Conservation (phyloP, 2,888 invertebrate species). For the Galerucella calmariensis region DNA sequence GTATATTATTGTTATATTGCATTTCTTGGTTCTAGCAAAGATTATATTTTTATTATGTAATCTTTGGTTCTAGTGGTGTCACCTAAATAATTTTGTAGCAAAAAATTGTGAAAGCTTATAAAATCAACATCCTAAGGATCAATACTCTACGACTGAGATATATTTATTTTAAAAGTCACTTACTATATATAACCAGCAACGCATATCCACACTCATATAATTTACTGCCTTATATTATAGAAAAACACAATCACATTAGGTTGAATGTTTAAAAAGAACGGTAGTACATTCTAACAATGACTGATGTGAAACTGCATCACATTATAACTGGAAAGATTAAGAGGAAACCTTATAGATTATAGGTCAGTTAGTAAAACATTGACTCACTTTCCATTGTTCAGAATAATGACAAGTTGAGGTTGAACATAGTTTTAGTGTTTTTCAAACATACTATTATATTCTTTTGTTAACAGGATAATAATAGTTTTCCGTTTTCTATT, state of each 20-base stretch:
- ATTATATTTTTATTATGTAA: too few relatives aligned
- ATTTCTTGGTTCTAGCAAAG: too few relatives aligned
- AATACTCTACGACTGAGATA: too few relatives aligned
- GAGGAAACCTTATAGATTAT: slow-evolving; percentile 16
- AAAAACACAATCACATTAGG: background rate
- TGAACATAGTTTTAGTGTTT: background rate
- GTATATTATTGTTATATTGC: too few relatives aligned
- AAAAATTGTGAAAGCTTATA: too few relatives aligned
- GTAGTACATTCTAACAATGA: background rate
- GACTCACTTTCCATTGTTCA: slow-evolving; percentile 15
- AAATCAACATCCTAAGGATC: too few relatives aligned
- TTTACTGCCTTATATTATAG: background rate
- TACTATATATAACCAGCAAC: background rate
- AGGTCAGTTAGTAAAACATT: slow-evolving; percentile 13
- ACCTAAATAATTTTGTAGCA: too few relatives aligned
- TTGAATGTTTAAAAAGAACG: background rate
- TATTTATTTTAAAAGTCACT: background rate
- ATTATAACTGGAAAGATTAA: slow-evolving; percentile 13
- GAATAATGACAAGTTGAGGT: background rate
- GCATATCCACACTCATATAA: background rate
- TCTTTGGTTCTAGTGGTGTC: too few relatives aligned
- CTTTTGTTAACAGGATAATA: background rate
- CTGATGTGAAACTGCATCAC: slow-evolving; percentile 3
- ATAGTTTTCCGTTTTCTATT: background rate
- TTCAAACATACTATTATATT: background rate